Percentiles rank a stretch among this genome's conserved stretches.
phyloP scores from a whole-genome alignment of 2,888 invertebrate species.

The Melieria crassipennis region DNA sequence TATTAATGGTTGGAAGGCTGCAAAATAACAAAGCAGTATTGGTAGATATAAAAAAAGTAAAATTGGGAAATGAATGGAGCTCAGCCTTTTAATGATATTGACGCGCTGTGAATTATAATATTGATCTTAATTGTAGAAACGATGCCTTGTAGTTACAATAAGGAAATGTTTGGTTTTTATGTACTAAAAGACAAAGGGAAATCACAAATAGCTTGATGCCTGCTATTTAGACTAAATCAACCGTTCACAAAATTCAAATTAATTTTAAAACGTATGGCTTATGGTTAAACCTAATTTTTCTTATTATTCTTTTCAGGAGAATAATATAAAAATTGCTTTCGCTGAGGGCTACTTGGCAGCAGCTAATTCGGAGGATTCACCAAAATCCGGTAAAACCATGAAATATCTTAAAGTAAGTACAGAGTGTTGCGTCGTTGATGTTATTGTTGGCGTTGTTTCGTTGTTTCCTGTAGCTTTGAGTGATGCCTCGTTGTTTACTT shows the following conservation, averaged over 20 bases:
- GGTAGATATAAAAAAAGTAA: background rate
- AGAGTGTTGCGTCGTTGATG: background rate
- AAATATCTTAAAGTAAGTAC: slow-evolving; percentile 67
- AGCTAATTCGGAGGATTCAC: slow-evolving; percentile 64
- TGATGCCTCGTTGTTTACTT: slow-evolving; percentile 38
- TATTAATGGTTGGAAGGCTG: background rate
- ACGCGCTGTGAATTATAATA: too few species aligned
- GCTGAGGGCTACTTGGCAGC: slow-evolving; percentile 91
- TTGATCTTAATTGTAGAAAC: too few species aligned
- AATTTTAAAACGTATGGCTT: too few species aligned
- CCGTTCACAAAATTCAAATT: too few species aligned
- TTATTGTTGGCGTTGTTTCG: background rate
- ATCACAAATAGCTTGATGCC: too few species aligned
- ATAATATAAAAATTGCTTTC: slow-evolving; percentile 87
- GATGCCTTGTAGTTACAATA: too few species aligned
- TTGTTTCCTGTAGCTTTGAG: background rate
- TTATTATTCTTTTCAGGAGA: slow-evolving; percentile 67
- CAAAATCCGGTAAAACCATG: slow-evolving; percentile 67
- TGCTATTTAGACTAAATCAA: too few species aligned
- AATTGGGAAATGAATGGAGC: background rate
- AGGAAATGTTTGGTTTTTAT: too few species aligned
- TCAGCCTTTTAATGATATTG: background rate
- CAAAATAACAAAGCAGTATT: background rate
- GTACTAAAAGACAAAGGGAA: too few species aligned
- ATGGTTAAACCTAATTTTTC: background rate